These are phyloP conservation scores for Drosophila borborema DNA, from an alignment of 2,888 invertebrate species.

Conservation along the genomic window DNA sequence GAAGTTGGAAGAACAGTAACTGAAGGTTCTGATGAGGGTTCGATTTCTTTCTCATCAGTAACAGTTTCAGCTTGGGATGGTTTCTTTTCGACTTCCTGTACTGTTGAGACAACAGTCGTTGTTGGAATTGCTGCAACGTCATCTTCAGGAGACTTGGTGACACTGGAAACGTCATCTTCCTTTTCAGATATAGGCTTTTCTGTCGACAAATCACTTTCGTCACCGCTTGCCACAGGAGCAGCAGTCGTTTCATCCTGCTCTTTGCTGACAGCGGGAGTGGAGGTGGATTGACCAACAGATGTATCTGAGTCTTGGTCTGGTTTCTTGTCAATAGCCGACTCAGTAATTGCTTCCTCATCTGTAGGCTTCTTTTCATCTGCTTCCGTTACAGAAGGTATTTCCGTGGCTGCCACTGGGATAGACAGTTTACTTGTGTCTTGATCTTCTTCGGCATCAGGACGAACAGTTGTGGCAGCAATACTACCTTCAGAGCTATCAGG, in stretches of 20 bases:
- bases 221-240: no score
- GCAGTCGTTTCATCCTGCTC: constrained; percentile 35
- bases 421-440: constrained; percentile 28
- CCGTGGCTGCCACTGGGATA: constrained; percentile 32
- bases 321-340: constrained; percentile 27
- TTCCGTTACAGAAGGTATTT: constrained; percentile 30
- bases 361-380: constrained; percentile 27
- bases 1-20: constrained; percentile 33
- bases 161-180: constrained; percentile 11
- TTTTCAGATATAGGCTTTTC: constrained; percentile 29
- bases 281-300: constrained; percentile 15
- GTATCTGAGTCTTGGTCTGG: constrained; percentile 28
- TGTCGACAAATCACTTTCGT: constrained; percentile 39
- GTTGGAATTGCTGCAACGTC: constrained; percentile 14
- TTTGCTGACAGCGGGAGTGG: constrained; percentile 32
- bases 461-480: constrained; percentile 32
- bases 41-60: constrained; percentile 38
- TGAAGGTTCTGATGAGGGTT: constrained; percentile 33
- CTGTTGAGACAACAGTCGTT: constrained; percentile 34
- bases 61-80: constrained; percentile 36
- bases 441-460: constrained; percentile 29
- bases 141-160: constrained; percentile 20
- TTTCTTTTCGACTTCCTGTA: constrained; percentile 31
- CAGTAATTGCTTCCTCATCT: constrained; percentile 39
- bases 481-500: constrained; percentile 29